A percentile compares a stretch with the other conserved stretches of the same genome.
phyloP scores from a whole-genome alignment of 2,888 invertebrate species.

The Leucoma salicis region DNA sequence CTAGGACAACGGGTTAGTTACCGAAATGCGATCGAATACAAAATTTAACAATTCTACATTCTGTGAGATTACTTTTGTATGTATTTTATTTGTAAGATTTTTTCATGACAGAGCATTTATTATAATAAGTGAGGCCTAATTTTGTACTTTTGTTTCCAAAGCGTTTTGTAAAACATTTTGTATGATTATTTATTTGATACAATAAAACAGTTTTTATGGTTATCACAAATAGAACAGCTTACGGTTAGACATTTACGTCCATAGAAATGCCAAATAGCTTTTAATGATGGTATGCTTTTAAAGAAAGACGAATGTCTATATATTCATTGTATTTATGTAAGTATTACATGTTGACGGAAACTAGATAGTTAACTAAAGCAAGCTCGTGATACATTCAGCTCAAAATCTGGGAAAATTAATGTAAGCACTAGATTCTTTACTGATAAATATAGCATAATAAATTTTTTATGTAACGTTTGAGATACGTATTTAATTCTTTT shows the following conservation, averaged over 20 bases:
- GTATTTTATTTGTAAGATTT: constrained; percentile 62
- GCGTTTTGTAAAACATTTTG: constrained; percentile 47
- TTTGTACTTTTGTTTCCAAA: constrained; percentile 55
- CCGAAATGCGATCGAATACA: no score
- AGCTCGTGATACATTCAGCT: constrained; percentile 48
- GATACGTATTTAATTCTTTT: constrained; percentile 34
- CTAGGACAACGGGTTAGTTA: no score
- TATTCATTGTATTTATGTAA: constrained; percentile 46
- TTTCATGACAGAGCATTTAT: constrained; percentile 78
- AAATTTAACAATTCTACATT: constrained; percentile 35
- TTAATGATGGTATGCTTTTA: constrained; percentile 56
- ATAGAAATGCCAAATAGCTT: constrained; percentile 79
- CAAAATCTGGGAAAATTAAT: constrained; percentile 53
- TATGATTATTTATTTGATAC: constrained; percentile 41
- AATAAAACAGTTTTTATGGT: constrained; percentile 32
- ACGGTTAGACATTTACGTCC: constrained; percentile 70
- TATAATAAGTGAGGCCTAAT: constrained; percentile 74
- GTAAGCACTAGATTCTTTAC: constrained; percentile 49
- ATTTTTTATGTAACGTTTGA: constrained; percentile 31
- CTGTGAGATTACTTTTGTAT: constrained; percentile 52
- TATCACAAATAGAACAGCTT: constrained; percentile 58
- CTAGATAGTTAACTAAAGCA: constrained; percentile 41
- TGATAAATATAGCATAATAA: constrained; percentile 56
- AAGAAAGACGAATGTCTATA: constrained; percentile 40
- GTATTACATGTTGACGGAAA: constrained; percentile 39